A percentile compares a stretch with the other conserved stretches of the same genome.
Evolutionary conservation across 2,113 vertebrate species (phyloP).

Genomic region (Saguinus midas): DNA sequence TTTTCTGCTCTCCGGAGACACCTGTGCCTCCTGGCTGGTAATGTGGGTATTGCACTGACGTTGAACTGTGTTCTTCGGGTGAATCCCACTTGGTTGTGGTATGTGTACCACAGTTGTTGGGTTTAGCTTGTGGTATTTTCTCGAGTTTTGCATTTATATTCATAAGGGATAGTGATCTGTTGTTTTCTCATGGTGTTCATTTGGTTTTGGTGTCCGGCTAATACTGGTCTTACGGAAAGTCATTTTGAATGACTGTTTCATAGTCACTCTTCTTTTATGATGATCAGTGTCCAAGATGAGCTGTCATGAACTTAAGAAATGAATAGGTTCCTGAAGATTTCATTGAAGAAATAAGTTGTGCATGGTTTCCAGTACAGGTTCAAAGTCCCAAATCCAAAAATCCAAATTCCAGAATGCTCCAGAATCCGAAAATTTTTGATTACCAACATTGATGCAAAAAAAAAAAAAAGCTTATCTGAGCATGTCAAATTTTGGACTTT

Average conservation of each 20-base stretch:
- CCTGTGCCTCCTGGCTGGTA: not conserved
- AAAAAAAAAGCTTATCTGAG: not conserved
- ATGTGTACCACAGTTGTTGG: not conserved
- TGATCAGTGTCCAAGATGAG: rapidly evolving
- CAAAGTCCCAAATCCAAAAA: not conserved
- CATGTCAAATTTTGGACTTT: not conserved
- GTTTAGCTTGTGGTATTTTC: not conserved
- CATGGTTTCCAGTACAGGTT: rapidly evolving
- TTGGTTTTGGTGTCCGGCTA: not conserved
- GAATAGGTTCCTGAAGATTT: too few relatives aligned
- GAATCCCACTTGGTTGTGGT: too few relatives aligned
- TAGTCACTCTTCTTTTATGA: not conserved
- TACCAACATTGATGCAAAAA: not conserved
- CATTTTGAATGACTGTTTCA: not conserved
- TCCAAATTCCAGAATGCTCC: not conserved
- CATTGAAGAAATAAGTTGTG: not conserved
- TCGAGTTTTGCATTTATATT: not conserved
- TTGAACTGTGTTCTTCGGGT: not conserved
- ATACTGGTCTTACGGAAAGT: not conserved
- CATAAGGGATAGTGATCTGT: not conserved
- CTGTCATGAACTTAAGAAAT: not conserved
- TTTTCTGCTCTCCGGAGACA: rapidly evolving
- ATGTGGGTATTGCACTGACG: rapidly evolving
- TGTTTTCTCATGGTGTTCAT: not conserved
- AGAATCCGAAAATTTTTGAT: not conserved